Evolutionary conservation across 2,888 invertebrate species (phyloP).

Genomic region (Quadriops clusia): DNA sequence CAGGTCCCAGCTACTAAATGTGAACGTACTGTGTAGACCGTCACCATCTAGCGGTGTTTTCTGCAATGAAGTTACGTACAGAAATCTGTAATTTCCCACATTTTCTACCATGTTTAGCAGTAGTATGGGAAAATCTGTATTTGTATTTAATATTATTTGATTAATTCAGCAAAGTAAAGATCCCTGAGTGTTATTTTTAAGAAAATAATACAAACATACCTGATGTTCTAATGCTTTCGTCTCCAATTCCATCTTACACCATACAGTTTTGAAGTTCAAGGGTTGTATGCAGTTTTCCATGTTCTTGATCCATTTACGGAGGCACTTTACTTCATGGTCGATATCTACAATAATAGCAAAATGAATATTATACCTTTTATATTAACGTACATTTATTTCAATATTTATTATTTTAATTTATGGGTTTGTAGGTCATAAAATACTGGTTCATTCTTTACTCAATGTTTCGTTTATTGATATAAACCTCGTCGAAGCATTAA

Average conservation of each 20-base stretch:
- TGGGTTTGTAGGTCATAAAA: no score
- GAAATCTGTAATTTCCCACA: no score
- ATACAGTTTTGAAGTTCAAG: conserved; percentile 56
- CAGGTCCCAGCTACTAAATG: no score
- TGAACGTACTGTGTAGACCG: no score
- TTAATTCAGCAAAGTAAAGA: no score
- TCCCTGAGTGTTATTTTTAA: no score
- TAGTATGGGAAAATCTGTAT: no score
- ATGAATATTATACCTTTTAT: conserved; percentile 3
- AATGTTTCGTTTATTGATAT: background rate
- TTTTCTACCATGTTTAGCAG: no score
- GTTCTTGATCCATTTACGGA: conserved; percentile 76
- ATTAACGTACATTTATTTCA: conserved; percentile 7
- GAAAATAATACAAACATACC: no score
- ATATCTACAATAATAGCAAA: conserved; percentile 45
- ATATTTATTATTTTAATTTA: conserved; percentile 7
- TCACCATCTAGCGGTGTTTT: no score
- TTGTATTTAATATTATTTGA: no score
- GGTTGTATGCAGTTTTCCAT: conserved; percentile 73
- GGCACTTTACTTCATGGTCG: conserved; percentile 61
- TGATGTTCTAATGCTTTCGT: conserved; percentile 70
- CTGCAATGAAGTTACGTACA: conserved; percentile 1
- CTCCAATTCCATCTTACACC: conserved; percentile 62
- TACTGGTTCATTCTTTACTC: no score
- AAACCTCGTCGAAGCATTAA: background rate